Evolutionary conservation across 2,113 vertebrate species (phyloP).

Genomic region (Regulus satrapa): DNA sequence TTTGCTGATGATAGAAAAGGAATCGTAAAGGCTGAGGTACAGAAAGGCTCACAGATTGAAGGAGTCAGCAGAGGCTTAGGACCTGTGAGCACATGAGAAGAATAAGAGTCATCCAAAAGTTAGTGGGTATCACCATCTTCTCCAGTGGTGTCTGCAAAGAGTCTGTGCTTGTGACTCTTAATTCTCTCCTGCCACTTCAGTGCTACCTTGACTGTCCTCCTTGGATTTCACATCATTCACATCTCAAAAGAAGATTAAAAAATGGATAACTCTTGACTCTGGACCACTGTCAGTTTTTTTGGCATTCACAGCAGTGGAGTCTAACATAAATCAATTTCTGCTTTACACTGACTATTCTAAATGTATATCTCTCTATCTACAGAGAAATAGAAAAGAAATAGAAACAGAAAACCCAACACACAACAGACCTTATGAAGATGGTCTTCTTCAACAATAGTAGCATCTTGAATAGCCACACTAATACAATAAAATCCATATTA

Average conservation of each 20-base stretch:
- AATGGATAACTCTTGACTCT: not conserved
- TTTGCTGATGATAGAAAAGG: not conserved
- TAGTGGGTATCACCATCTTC: not conserved
- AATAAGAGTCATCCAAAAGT: not conserved
- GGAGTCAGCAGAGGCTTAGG: not conserved
- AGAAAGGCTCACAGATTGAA: not conserved
- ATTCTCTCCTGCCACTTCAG: not conserved
- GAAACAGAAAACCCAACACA: not conserved
- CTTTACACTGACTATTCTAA: not conserved
- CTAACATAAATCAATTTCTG: not conserved
- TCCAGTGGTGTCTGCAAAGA: not conserved
- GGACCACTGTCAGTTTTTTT: not conserved
- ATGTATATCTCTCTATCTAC: not conserved
- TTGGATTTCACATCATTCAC: not conserved
- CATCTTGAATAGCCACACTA: not conserved
- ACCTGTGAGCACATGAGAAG: not conserved
- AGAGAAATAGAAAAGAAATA: not conserved
- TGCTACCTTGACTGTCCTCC: not conserved
- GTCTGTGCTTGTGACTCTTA: not conserved
- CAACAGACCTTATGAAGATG: not conserved
- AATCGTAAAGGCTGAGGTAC: not conserved
- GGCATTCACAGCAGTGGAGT: not conserved
- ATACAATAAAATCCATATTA: not conserved
- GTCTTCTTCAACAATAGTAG: not conserved
- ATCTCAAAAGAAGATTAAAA: not conserved